A percentile compares a stretch with the other conserved stretches of the same genome.
These are phyloP conservation scores for Girardinichthys multiradiatus DNA, from an alignment of 2,113 vertebrate species.

Conservation along the genomic window DNA sequence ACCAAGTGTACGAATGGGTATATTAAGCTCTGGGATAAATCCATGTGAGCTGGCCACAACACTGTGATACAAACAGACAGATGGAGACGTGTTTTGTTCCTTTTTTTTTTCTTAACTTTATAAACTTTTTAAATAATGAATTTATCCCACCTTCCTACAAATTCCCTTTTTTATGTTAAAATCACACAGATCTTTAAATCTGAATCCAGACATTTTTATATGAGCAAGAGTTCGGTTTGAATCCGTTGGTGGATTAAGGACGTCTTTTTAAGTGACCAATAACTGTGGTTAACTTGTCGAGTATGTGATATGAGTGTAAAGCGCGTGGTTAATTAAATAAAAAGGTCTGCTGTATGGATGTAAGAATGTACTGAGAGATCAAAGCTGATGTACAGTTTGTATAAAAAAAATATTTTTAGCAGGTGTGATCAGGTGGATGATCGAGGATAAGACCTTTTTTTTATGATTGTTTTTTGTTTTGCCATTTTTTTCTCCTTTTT, in stretches of 20 bases:
- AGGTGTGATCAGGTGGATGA: constrained; percentile 46
- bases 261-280: constrained; percentile 60
- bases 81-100: constrained; percentile 45
- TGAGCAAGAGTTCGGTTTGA: constrained; percentile 46
- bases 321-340: constrained; percentile 10
- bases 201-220: constrained; percentile 40
- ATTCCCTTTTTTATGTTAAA: constrained; percentile 27
- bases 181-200: constrained; percentile 38
- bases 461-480: constrained; percentile 25
- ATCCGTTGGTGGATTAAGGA: constrained; percentile 32
- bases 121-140: constrained; percentile 23
- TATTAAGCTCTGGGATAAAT: constrained; percentile 38
- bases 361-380: constrained; percentile 41
- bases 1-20: constrained; percentile 39
- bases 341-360: constrained; percentile 15
- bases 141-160: constrained; percentile 7
- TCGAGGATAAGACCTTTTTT: constrained; percentile 18
- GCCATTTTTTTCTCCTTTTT: not conserved
- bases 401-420: constrained; percentile 51
- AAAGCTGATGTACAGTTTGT: constrained; percentile 40
- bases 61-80: constrained; percentile 63
- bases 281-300: constrained; percentile 62
- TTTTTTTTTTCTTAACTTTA: constrained; percentile 17
- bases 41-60: constrained; percentile 58
- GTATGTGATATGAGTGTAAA: constrained; percentile 45